These are phyloP conservation scores for Sciurus carolinensis DNA, from an alignment of 2,797 vertebrate species.

Conservation along the genomic window DNA sequence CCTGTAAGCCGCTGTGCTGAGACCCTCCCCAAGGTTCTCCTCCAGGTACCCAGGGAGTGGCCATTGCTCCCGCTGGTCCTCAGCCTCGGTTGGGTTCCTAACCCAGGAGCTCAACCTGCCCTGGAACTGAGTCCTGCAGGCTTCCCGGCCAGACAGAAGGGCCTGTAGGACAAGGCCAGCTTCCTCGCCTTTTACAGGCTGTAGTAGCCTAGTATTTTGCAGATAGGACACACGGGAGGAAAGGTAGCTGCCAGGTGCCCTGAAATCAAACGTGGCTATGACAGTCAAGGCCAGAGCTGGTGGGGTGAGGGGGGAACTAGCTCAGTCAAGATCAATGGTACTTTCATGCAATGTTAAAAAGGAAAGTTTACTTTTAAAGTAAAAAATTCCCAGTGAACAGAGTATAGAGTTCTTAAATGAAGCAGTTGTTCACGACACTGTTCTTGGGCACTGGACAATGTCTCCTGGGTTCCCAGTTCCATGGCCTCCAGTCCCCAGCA, in stretches of 20 bases:
- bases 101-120: neutral
- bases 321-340: neutral
- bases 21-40: neutral
- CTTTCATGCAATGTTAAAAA: neutral
- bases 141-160: neutral
- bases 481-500: accelerated
- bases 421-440: neutral
- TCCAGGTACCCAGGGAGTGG: too few relatives aligned
- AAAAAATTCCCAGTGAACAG: neutral
- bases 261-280: accelerated
- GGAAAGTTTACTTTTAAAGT: neutral
- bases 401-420: neutral
- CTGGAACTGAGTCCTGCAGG: too few relatives aligned
- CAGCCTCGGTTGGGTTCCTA: too few relatives aligned
- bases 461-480: neutral
- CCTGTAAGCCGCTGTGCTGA: neutral
- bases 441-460: too few relatives aligned
- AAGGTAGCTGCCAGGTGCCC: neutral
- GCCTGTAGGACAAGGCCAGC: neutral
- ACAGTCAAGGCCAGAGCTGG: neutral
- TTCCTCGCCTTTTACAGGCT: neutral
- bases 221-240: neutral
- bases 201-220: neutral
- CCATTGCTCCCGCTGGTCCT: too few relatives aligned
- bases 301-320: neutral